Conservation (phyloP, 2,113 vertebrate species). For the Laticauda colubrina region DNA sequence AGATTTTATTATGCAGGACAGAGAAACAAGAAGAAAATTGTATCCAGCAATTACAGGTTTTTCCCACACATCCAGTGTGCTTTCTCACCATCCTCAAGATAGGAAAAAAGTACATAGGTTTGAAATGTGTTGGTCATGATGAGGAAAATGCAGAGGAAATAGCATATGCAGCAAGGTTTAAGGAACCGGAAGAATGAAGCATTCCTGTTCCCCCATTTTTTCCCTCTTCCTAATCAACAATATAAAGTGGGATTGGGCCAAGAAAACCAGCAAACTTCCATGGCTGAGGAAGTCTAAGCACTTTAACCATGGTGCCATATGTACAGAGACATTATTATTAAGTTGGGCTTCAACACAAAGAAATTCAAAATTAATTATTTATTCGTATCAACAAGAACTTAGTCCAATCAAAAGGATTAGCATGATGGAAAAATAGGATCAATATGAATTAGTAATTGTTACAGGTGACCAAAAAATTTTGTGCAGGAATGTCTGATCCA, state of each 20-base stretch:
- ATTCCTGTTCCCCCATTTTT: not conserved
- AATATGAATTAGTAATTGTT: not conserved
- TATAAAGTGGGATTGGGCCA: not conserved
- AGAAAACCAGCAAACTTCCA: not conserved
- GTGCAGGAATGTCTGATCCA: not conserved
- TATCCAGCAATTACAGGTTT: not conserved
- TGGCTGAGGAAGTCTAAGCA: not conserved
- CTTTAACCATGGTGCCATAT: not conserved
- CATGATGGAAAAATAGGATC: not conserved
- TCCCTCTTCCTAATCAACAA: not conserved
- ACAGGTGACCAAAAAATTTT: not conserved
- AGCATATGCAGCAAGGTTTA: not conserved
- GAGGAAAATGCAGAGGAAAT: not conserved
- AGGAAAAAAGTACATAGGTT: not conserved
- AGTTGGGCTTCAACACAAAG: not conserved
- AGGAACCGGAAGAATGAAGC: not conserved
- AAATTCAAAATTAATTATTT: not conserved
- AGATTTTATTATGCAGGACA: not conserved
- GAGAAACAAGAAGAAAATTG: not conserved
- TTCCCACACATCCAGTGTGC: not conserved
- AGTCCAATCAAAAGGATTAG: not conserved
- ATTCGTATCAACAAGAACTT: not conserved
- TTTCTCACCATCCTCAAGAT: not conserved
- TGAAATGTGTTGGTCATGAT: not conserved
- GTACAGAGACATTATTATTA: not conserved